These are phyloP conservation scores for Phoebastria nigripes DNA, from an alignment of 2,797 vertebrate species.

Conservation along the genomic window DNA sequence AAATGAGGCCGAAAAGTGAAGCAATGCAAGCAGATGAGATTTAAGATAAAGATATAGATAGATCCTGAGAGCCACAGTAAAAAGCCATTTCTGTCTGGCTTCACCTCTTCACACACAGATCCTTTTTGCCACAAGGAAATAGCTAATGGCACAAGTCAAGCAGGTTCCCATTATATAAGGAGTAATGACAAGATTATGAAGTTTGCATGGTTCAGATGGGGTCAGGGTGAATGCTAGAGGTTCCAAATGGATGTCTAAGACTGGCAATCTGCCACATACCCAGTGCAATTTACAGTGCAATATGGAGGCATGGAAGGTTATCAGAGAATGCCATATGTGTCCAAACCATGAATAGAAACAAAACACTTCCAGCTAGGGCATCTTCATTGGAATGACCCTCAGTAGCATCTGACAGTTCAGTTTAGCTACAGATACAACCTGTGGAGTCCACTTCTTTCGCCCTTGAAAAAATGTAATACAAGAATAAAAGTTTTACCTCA, in stretches of 20 bases:
- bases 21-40: background rate
- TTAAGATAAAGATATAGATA: background rate
- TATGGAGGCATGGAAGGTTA: background rate
- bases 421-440: background rate
- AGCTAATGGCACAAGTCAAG: background rate
- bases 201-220: background rate
- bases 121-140: background rate
- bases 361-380: background rate
- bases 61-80: background rate
- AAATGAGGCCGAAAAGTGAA: background rate
- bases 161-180: background rate
- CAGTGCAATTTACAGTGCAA: background rate
- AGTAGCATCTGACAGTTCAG: background rate
- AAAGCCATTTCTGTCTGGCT: background rate
- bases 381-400: background rate
- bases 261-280: background rate
- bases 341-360: background rate
- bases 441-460: background rate
- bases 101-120: background rate
- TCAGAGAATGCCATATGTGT: conserved; percentile 1
- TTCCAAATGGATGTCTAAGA: background rate
- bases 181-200: background rate
- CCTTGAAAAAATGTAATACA: background rate
- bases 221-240: background rate
- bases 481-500: background rate